phyloP scores from a whole-genome alignment of 2,888 invertebrate species.

The Synanthedon myopaeformis region DNA sequence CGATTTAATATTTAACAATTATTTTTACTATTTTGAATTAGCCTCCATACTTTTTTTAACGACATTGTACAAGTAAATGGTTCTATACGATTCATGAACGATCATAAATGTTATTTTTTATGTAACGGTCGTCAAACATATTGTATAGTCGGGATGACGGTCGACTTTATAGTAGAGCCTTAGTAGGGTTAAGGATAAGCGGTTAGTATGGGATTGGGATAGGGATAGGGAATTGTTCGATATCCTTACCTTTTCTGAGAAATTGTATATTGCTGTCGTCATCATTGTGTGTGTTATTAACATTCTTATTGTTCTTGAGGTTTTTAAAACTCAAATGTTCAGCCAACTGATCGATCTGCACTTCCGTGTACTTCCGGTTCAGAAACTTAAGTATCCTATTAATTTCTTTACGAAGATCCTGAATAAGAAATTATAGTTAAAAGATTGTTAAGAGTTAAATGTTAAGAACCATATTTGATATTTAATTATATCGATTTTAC shows the following conservation, averaged over 20 bases:
- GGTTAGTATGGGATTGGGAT: too few relatives aligned
- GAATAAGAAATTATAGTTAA: constrained; percentile 1
- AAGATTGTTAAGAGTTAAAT: not conserved
- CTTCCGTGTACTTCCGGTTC: constrained; percentile 41
- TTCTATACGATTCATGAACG: too few relatives aligned
- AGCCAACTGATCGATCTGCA: constrained; percentile 49
- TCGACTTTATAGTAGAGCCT: too few relatives aligned
- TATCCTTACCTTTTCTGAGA: constrained; percentile 59
- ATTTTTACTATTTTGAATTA: too few relatives aligned
- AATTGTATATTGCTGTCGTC: constrained; percentile 38
- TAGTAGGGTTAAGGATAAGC: too few relatives aligned
- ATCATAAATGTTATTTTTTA: too few relatives aligned
- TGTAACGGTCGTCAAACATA: too few relatives aligned
- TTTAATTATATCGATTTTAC: constrained; percentile 15
- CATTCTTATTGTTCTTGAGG: constrained; percentile 68
- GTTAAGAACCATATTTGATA: not conserved
- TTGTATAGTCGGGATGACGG: too few relatives aligned
- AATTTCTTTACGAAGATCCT: constrained; percentile 66
- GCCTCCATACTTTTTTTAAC: too few relatives aligned
- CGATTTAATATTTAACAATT: too few relatives aligned
- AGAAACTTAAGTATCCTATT: constrained; percentile 62
- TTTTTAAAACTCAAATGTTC: constrained; percentile 71
- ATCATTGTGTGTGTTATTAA: constrained; percentile 55
- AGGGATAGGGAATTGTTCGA: too few relatives aligned
- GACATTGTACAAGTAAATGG: too few relatives aligned